Percentiles rank a stretch among this genome's conserved stretches.
Evolutionary conservation across 2,113 vertebrate species (phyloP).

Genomic region (Eclectus roratus): DNA sequence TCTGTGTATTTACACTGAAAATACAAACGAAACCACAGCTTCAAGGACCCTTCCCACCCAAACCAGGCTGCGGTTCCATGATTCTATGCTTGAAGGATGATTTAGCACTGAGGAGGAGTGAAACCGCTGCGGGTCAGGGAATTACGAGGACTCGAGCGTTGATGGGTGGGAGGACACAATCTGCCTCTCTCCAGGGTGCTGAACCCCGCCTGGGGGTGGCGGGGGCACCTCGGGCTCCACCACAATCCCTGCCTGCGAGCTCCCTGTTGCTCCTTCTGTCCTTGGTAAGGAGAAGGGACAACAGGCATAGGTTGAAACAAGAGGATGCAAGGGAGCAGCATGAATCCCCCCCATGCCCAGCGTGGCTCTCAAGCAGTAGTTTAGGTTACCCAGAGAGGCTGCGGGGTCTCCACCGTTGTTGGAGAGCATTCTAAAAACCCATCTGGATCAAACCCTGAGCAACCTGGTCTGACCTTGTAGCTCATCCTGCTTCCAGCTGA

Average conservation of each 20-base stretch:
- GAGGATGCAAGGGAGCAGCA: background rate
- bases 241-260: background rate
- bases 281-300: background rate
- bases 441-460: background rate
- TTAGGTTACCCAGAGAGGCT: too few relatives aligned
- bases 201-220: background rate
- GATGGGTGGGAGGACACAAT: background rate
- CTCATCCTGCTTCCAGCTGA: background rate
- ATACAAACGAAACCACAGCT: background rate
- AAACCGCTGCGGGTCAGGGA: background rate
- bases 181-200: slow-evolving; percentile 54
- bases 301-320: rapidly evolving
- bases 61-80: background rate
- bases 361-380: rapidly evolving
- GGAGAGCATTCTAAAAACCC: background rate
- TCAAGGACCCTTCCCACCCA: background rate
- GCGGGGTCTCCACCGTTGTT: background rate
- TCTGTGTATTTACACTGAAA: rapidly evolving
- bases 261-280: rapidly evolving
- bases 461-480: background rate
- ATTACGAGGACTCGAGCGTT: rapidly evolving
- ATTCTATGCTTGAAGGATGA: too few relatives aligned
- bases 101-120: background rate
- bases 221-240: background rate
- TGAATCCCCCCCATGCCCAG: background rate